These are phyloP conservation scores for Cephalophus harveyi DNA, from an alignment of 2,113 vertebrate species.

Conservation along the genomic window DNA sequence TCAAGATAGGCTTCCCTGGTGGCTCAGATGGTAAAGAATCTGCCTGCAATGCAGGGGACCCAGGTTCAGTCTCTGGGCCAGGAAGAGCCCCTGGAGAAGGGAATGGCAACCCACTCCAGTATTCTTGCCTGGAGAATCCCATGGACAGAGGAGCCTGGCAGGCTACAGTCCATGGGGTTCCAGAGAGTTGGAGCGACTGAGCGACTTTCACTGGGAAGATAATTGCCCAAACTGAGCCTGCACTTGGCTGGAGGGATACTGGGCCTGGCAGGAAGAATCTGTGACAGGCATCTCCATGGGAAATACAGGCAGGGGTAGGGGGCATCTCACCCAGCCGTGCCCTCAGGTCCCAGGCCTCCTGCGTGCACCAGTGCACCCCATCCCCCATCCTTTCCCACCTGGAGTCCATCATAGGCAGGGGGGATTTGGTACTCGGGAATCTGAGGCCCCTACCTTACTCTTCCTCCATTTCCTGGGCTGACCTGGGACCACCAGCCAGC, in stretches of 20 bases:
- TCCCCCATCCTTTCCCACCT: neutral
- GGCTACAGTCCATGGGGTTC: neutral
- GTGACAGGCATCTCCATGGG: neutral
- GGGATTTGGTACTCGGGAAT: neutral
- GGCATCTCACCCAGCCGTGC: neutral
- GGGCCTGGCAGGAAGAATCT: neutral
- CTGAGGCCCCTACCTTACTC: too few species aligned
- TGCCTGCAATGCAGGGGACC: neutral
- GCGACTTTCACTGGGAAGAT: neutral
- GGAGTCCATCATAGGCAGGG: neutral
- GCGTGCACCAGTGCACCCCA: neutral
- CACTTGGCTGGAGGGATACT: neutral
- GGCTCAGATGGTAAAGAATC: neutral
- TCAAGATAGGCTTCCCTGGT: neutral
- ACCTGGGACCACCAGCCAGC: neutral
- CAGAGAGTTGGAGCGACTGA: neutral
- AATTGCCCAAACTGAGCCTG: neutral
- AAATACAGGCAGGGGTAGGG: neutral
- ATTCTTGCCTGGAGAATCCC: neutral
- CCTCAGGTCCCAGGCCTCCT: neutral
- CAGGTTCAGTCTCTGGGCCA: neutral
- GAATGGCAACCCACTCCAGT: neutral
- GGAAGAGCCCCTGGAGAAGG: neutral
- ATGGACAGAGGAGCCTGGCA: neutral
- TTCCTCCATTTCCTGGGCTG: neutral